Percentiles rank a stretch among this genome's conserved stretches.
Evolutionary conservation across 2,888 invertebrate genomes (phyloP).

Genomic region (Oeneis ivallda): DNA sequence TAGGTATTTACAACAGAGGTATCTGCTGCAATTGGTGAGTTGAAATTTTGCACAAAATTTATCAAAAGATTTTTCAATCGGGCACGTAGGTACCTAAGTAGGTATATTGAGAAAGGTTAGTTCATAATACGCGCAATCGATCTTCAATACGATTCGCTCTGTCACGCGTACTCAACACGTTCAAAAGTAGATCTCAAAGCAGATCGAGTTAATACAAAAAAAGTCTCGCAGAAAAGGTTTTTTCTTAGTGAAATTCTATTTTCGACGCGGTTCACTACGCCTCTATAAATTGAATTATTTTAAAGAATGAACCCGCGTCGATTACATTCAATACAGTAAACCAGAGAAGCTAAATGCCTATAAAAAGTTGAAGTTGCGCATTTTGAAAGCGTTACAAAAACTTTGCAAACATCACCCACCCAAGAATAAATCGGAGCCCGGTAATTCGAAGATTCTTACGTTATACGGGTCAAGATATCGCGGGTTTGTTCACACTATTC

Average conservation of each 20-base stretch:
- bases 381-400: conserved; percentile 27
- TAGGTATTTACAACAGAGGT: neutral
- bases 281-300: conserved; percentile 21
- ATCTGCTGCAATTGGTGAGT: neutral
- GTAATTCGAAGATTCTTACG: conserved; percentile 21
- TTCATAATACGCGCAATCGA: neutral
- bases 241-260: conserved; percentile 13
- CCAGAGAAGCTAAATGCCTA: neutral
- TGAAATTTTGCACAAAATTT: neutral
- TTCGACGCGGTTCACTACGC: conserved; percentile 21
- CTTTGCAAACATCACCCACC: conserved; percentile 8
- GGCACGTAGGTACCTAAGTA: neutral
- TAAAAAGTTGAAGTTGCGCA: conserved; percentile 9
- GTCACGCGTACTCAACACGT: neutral
- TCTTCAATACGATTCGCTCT: neutral
- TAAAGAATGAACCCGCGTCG: conserved; percentile 5
- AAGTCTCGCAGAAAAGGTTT: neutral
- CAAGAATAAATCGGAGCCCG: neutral
- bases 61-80: neutral
- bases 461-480: conserved; percentile 14
- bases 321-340: conserved; percentile 15
- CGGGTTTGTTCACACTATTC: conserved; percentile 37
- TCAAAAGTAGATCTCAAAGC: conserved; percentile 6
- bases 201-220: neutral
- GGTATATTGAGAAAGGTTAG: neutral